These are phyloP conservation scores for Enteromius trimaculatus DNA, from an alignment of 2,797 vertebrate species.

Conservation along the genomic window DNA sequence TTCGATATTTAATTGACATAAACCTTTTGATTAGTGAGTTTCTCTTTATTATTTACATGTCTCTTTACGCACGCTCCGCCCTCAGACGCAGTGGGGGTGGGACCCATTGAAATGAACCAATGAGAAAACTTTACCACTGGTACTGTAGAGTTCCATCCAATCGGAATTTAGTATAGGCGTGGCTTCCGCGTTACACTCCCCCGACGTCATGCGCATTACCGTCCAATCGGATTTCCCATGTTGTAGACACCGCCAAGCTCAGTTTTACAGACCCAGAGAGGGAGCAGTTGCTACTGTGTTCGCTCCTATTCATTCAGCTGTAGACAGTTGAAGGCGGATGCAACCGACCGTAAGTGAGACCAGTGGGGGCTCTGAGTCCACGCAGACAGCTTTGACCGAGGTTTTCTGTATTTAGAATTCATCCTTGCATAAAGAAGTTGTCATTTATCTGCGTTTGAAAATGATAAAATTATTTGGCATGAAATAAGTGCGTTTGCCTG, in stretches of 20 bases:
- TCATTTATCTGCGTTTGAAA: background rate
- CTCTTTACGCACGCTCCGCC: background rate
- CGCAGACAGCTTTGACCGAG: background rate
- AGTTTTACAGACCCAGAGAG: conserved; percentile 76
- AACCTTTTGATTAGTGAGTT: background rate
- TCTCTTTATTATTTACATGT: conserved; percentile 30
- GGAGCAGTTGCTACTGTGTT: conserved; percentile 57
- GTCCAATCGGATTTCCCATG: conserved; percentile 72
- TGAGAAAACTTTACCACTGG: background rate
- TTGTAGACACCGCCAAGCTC: conserved; percentile 84
- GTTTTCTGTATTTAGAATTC: background rate
- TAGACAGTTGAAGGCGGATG: conserved; percentile 50
- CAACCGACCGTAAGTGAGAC: conserved; percentile 48
- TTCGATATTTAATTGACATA: background rate
- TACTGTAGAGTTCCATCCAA: conserved; percentile 11
- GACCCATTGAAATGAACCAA: conserved; percentile 34
- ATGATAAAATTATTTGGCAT: background rate
- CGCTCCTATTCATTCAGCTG: conserved; percentile 41
- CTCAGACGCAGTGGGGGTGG: conserved; percentile 5
- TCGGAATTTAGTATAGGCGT: background rate
- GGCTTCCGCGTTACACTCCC: conserved; percentile 20
- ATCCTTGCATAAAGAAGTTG: background rate
- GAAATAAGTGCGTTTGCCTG: conserved; percentile 9
- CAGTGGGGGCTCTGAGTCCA: background rate
- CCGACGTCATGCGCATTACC: conserved; percentile 60